Conservation (phyloP, 2,888 invertebrate genomes). For the Ochropleura plecta region DNA sequence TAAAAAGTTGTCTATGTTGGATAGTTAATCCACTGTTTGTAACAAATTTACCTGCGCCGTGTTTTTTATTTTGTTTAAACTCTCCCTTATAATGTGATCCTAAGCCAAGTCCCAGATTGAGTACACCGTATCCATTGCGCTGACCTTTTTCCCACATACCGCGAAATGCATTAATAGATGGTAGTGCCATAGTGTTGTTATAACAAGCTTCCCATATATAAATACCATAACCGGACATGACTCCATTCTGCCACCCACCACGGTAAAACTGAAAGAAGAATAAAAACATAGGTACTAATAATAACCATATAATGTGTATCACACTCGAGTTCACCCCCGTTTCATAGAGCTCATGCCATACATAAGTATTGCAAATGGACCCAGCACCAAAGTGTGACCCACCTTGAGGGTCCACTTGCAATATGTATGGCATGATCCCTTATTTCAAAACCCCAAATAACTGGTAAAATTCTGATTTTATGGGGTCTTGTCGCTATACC, state of each 20-base stretch:
- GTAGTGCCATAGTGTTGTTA: constrained; percentile 89
- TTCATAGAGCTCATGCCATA: too few species aligned
- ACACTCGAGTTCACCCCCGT: too few species aligned
- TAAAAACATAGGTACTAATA: too few species aligned
- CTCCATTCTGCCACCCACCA: constrained; percentile 91
- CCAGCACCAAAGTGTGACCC: too few species aligned
- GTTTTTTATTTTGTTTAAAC: constrained; percentile 90
- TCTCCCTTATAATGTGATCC: constrained; percentile 90
- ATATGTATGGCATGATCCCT: too few species aligned
- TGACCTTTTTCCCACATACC: constrained; percentile 90
- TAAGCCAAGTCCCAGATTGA: constrained; percentile 87
- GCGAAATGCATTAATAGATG: constrained; percentile 87
- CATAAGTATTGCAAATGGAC: too few species aligned
- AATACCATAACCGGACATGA: constrained; percentile 90
- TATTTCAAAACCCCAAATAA: too few species aligned
- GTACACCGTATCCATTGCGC: constrained; percentile 87
- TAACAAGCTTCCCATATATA: constrained; percentile 90
- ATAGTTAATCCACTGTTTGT: constrained; percentile 90
- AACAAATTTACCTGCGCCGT: constrained; percentile 89
- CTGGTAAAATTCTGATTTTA: too few species aligned
- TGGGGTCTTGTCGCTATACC: too few species aligned
- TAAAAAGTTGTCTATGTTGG: constrained; percentile 87
- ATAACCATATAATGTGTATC: too few species aligned
- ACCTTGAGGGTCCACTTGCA: too few species aligned
- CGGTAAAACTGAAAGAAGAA: constrained; percentile 86